phyloP scores from a whole-genome alignment of 2,113 vertebrate species.

The Setophaga coronata region DNA sequence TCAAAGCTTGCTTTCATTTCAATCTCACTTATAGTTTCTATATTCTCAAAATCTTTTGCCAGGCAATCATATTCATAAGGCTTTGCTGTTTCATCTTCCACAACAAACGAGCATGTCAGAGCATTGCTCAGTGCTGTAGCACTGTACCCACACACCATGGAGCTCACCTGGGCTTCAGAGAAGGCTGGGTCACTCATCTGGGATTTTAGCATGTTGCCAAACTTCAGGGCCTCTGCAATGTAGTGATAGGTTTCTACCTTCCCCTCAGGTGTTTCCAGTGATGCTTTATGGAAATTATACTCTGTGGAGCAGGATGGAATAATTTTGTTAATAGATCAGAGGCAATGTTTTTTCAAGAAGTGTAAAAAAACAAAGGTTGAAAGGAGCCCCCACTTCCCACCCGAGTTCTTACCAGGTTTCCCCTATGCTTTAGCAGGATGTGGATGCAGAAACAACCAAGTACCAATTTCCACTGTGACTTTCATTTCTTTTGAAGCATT shows the following conservation, averaged over 20 bases:
- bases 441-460: background rate
- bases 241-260: conserved; percentile 78
- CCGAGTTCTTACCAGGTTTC: background rate
- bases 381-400: background rate
- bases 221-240: conserved; percentile 87
- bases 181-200: conserved; percentile 67
- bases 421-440: background rate
- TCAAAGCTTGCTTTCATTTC: too few relatives aligned
- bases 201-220: conserved; percentile 79
- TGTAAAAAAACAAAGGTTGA: background rate
- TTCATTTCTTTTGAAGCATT: background rate
- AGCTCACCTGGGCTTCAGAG: conserved; percentile 29
- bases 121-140: background rate
- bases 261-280: conserved; percentile 30
- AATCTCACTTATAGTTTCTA: too few relatives aligned
- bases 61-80: too few relatives aligned
- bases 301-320: conserved; percentile 56
- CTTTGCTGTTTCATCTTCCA: too few relatives aligned
- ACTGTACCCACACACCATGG: background rate
- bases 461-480: background rate
- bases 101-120: background rate
- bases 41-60: too few relatives aligned
- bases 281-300: conserved; percentile 68
- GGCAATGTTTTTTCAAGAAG: background rate
- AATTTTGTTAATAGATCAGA: background rate